Percentiles rank a stretch among this genome's conserved stretches.
These are phyloP conservation scores for Bombus cullumanus DNA, from an alignment of 1,140 invertebrate species.

Conservation along the genomic window DNA sequence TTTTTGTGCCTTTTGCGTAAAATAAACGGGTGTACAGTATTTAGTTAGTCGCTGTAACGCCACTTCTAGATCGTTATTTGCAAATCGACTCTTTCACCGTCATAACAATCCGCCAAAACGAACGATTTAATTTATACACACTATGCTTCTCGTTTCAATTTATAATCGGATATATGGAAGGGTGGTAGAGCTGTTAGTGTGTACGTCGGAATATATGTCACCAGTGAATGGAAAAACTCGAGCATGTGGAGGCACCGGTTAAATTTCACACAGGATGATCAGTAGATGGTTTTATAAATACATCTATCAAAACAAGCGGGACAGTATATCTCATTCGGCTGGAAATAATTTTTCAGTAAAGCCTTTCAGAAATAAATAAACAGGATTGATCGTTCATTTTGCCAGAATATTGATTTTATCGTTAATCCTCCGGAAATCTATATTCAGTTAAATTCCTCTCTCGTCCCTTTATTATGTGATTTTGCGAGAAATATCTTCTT, in stretches of 20 bases:
- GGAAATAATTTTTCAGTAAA: neutral
- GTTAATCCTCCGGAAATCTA: neutral
- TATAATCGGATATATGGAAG: neutral
- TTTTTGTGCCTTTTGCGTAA: neutral
- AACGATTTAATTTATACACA: constrained; percentile 17
- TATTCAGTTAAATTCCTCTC: neutral
- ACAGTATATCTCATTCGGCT: neutral
- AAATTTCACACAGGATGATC: constrained; percentile 17
- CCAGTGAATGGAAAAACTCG: neutral
- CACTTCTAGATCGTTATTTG: neutral
- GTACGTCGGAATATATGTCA: neutral
- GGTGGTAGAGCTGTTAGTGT: neutral
- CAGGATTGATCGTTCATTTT: neutral
- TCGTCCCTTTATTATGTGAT: neutral
- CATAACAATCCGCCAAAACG: neutral
- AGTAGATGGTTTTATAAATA: constrained; percentile 13
- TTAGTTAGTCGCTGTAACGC: neutral
- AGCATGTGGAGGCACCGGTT: neutral
- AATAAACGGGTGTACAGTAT: neutral
- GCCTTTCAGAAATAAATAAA: neutral
- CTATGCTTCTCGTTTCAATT: neutral
- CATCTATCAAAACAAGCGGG: neutral
- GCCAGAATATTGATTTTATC: neutral
- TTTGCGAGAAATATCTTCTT: neutral
- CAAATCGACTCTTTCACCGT: neutral